Evolutionary conservation across 2,113 vertebrate species (phyloP).

Genomic region (Forbesichthys papilliferus): DNA sequence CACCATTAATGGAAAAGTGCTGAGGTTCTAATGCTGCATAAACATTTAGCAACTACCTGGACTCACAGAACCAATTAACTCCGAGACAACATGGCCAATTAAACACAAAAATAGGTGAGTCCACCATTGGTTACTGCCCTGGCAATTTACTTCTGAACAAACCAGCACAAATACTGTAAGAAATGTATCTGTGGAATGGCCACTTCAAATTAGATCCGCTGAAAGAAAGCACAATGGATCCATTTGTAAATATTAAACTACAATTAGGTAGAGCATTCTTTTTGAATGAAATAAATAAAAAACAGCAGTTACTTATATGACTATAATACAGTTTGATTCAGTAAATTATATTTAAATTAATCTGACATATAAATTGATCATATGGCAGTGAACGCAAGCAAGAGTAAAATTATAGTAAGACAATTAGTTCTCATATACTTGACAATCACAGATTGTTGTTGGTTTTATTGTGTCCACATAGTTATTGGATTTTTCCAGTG

Average conservation of each 20-base stretch:
- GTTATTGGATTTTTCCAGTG: no score
- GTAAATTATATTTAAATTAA: slow-evolving; percentile 14
- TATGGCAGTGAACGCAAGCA: neutral
- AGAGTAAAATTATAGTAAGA: neutral
- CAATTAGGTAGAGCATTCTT: neutral
- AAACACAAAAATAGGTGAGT: slow-evolving; percentile 98
- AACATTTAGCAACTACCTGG: slow-evolving; percentile 99
- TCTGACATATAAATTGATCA: neutral
- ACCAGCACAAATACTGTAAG: slow-evolving; percentile 84
- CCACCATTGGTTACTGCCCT: slow-evolving; percentile 77
- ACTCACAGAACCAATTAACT: slow-evolving; percentile 99
- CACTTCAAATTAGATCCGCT: slow-evolving; percentile 36
- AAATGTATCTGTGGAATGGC: slow-evolving; percentile 52
- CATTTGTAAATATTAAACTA: slow-evolving; percentile 14
- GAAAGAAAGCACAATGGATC: slow-evolving; percentile 14
- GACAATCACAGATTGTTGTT: neutral
- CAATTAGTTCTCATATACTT: neutral
- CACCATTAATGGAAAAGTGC: slow-evolving; percentile 99
- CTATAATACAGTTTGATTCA: slow-evolving; percentile 27
- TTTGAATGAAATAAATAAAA: neutral
- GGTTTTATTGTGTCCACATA: neutral
- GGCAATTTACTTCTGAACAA: slow-evolving; percentile 73
- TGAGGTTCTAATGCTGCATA: slow-evolving; percentile 99
- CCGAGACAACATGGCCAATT: slow-evolving; percentile 99
- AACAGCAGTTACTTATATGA: neutral